Base-by-base conservation (phyloP, 2,797 vertebrate genomes). In the Typhlichthys subterraneus region DNA sequence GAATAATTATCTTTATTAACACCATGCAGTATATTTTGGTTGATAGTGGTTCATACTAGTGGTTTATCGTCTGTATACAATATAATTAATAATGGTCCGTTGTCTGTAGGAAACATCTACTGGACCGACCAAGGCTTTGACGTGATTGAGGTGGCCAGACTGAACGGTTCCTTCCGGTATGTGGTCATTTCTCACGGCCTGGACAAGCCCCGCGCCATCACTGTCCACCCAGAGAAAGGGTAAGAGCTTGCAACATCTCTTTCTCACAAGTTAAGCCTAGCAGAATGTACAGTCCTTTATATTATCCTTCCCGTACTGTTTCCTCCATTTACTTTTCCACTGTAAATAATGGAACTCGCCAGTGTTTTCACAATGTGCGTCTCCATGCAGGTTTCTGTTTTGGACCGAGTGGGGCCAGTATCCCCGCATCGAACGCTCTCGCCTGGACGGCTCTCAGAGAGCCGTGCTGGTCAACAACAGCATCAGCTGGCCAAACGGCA, bases 351-450 rank as follows among this genome's bases (percentile, higher is more conserved):
- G 5, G 8, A 38, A 38, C 6, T 38, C 2, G 33, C 8, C 33
- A 38, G 33, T 38, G 33, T 38, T 38, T 38, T 38, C 33, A 38
- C 33, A 9, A 9, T 38, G 33, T 9, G 33, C 2, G 33, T 38
- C 33, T 38, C 33, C 33, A 8, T 69, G 54, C 55, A 99, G 97
- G 69, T 99, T 98, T 81, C 88, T 99, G 67, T 99, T 99, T 91
- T 99, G 97, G 97, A 99, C 97, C 0, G 97, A 99, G 81, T 99
- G 97, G 97, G 97, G 97, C 60, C 97, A 97, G 86, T 97, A 98
- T 64, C 97, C 97, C 0, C 96, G 97, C 38, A 99, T 99, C 0
- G 97, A 99, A 76, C 92, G 97, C 48, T 97, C 97, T 0, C 94
- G 93, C 46, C 85, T 98, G 59, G 97, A 99, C 0, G 97, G 97